Base-by-base conservation (phyloP, 2,888 invertebrate genomes). In the Mactromeris polynyma region DNA sequence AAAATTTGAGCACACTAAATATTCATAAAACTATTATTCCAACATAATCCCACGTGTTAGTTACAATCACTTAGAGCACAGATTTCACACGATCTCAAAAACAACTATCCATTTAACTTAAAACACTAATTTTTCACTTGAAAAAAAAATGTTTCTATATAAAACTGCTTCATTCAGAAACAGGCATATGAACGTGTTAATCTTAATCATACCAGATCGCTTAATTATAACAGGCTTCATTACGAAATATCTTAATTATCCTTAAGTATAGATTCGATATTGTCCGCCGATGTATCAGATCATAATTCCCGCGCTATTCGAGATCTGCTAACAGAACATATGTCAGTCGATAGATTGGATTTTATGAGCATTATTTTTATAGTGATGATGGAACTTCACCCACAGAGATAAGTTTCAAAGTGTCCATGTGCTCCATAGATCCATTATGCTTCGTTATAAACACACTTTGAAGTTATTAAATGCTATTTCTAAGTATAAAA, bases 401-500 rank as follows among this genome's bases (percentile, higher is more conserved):
- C 73, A 33, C 33, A 3, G 4, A 19, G 33, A 36, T 14, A 36
- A 33, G 73, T 36, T 73, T 36, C 73, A 73, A 36, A 36, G 36
- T 73, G 73, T 73, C 73, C 73, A 73, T 73, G 73, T 73, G 73
- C 73, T 36, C n/a, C 19, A 14, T 19, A 36, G 36, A 73, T 17
- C 33, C 73, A 73, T 73, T 19, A 73, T 33, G 73, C 33, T 73
- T 33, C 17, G 19, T 33, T 73, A 73, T 73, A 36, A 36, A 33
- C 73, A 73, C 73, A 73, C 36, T 73, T 73, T 19, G 31, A 73
- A 36, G 73, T 33, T 73, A 73, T 73, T 73, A 73, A 73, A 73
- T 73, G 36, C 73, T 36, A 73, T 73, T 54, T 64, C 58, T 26
- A 64, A 64, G 58, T 26, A 64, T 64, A 64, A 64, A 64, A 64